Evolutionary conservation across 2,888 invertebrate genomes (phyloP).

Genomic region (Phorcus lineatus): DNA sequence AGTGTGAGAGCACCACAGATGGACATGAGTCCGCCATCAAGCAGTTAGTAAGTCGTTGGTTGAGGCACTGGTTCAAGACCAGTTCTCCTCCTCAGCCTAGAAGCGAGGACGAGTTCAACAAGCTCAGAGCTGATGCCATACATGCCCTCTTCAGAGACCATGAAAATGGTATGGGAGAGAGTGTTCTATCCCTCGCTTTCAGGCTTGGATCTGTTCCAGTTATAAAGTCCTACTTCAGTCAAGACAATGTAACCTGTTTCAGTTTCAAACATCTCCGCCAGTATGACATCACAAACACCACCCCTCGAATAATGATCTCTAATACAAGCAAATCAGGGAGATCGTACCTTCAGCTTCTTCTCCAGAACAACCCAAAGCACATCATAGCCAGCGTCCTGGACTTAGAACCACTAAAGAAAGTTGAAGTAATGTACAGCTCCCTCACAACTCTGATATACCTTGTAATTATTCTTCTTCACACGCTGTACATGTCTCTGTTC

Average conservation of each 20-base stretch:
- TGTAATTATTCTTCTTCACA: constrained; percentile 59
- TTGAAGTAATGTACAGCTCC: constrained; percentile 60
- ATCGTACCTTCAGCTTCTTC: neutral
- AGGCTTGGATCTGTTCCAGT: constrained; percentile 54
- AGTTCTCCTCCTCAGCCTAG: constrained; percentile 30
- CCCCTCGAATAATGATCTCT: constrained; percentile 42
- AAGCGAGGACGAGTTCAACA: constrained; percentile 19
- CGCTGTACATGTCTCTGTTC: constrained; percentile 64
- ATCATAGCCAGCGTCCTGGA: constrained; percentile 55
- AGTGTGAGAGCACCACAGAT: constrained; percentile 31
- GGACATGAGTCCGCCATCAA: constrained; percentile 49
- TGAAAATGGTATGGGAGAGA: constrained; percentile 50
- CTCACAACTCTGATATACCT: constrained; percentile 61
- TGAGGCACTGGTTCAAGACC: constrained; percentile 59
- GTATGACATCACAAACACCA: constrained; percentile 65
- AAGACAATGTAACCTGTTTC: constrained; percentile 55
- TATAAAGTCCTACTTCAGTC: constrained; percentile 54
- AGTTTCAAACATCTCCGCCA: constrained; percentile 2
- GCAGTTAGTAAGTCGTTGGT: constrained; percentile 45
- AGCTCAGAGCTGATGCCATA: constrained; percentile 43
- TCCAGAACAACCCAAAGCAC: neutral
- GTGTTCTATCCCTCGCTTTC: constrained; percentile 57
- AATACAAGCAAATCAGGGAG: neutral
- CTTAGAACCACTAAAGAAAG: constrained; percentile 56
- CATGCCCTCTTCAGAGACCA: constrained; percentile 53